These are phyloP conservation scores for Eupsilia transversa DNA, from an alignment of 2,888 invertebrate genomes.

Conservation along the genomic window DNA sequence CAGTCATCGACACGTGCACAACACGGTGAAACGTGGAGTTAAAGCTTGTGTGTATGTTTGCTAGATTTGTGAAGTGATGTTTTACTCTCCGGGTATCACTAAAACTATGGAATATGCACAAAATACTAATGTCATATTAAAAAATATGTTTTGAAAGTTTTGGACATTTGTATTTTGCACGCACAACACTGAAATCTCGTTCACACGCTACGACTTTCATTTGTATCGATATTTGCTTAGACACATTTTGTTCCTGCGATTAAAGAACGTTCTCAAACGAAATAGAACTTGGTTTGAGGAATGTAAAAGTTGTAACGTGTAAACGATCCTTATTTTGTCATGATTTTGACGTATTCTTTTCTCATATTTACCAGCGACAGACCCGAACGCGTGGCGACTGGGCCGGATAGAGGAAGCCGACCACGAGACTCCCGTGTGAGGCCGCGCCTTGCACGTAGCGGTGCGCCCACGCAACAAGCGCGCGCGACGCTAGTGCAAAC, in stretches of 20 bases:
- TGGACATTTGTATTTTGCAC: conserved; percentile 56
- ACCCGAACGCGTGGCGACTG: conserved; percentile 95
- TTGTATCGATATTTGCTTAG: not conserved
- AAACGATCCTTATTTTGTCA: not conserved
- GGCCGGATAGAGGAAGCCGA: conserved; percentile 95
- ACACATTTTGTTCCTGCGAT: not conserved
- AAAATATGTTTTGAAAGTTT: not conserved
- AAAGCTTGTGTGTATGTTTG: conserved; percentile 77
- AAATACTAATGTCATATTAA: conserved; percentile 46
- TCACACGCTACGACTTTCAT: conserved; percentile 37
- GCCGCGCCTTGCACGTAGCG: conserved; percentile 82
- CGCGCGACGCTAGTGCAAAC: conserved; percentile 51
- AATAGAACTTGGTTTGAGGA: not conserved
- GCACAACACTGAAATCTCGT: conserved; percentile 28
- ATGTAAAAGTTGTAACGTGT: conserved; percentile 17
- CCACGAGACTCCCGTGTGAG: conserved; percentile 95
- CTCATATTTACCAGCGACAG: conserved; percentile 89
- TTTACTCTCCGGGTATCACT: conserved; percentile 46
- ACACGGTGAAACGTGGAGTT: conserved; percentile 66
- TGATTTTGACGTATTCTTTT: conserved; percentile 21
- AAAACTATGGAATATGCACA: conserved; percentile 27
- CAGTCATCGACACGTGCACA: conserved; percentile 72
- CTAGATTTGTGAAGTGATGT: conserved; percentile 66
- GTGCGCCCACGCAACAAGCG: conserved; percentile 78
- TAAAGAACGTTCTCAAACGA: not conserved